Evolutionary conservation across 2,888 invertebrate species (phyloP).

Genomic region (Desoria tigrina): DNA sequence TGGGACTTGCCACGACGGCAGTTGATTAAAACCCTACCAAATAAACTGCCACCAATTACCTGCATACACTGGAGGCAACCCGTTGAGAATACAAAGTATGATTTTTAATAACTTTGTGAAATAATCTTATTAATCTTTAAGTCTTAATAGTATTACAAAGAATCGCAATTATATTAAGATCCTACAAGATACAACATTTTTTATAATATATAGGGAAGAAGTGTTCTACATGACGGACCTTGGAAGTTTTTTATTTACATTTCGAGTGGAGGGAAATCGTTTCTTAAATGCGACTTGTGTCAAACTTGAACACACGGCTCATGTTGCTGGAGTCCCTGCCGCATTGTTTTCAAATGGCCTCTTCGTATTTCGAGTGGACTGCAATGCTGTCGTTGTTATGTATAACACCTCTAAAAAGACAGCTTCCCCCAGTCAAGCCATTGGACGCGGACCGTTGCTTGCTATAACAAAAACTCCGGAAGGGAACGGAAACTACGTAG

Average conservation of each 20-base stretch:
- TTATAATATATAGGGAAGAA: constrained; percentile 36
- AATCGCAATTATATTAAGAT: too few relatives aligned
- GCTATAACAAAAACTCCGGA: constrained; percentile 33
- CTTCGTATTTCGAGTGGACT: constrained; percentile 49
- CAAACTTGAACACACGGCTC: constrained; percentile 46
- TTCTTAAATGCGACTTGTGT: constrained; percentile 52
- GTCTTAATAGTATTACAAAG: too few relatives aligned
- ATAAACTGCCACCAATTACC: constrained; percentile 50
- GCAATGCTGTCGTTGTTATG: constrained; percentile 47
- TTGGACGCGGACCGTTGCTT: constrained; percentile 50
- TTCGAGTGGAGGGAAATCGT: constrained; percentile 48
- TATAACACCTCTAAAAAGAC: constrained; percentile 53
- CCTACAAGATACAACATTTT: neutral
- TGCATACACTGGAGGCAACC: constrained; percentile 50
- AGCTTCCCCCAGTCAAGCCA: constrained; percentile 48
- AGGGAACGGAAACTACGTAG: constrained; percentile 34
- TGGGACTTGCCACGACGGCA: constrained; percentile 50
- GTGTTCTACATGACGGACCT: constrained; percentile 51
- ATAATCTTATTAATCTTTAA: too few relatives aligned
- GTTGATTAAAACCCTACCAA: constrained; percentile 48
- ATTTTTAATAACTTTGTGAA: constrained; percentile 7
- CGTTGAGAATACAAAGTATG: constrained; percentile 39
- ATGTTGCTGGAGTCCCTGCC: constrained; percentile 49
- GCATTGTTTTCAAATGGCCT: constrained; percentile 42
- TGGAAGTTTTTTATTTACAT: constrained; percentile 49